A percentile compares a stretch with the other conserved stretches of the same genome.
Evolutionary conservation across 2,888 invertebrate genomes (phyloP).

Genomic region (Onchidella celtica): DNA sequence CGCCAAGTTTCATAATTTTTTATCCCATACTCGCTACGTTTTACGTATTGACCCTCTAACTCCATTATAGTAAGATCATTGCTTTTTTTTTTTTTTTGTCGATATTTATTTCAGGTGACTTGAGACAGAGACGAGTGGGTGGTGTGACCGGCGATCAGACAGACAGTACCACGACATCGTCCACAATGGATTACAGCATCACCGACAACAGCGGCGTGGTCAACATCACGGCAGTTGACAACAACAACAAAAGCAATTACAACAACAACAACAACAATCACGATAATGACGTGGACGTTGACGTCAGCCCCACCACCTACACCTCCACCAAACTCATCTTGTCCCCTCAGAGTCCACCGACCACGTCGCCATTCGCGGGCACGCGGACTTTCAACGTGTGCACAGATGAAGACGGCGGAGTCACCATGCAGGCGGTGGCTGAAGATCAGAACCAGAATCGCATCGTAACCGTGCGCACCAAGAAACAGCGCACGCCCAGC

Average conservation of each 20-base stretch:
- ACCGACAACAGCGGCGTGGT: background rate
- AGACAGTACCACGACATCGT: background rate
- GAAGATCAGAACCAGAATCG: constrained; percentile 62
- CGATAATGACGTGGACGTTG: background rate
- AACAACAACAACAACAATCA: background rate
- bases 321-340: background rate
- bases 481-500: constrained; percentile 64
- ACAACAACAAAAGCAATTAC: background rate
- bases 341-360: background rate
- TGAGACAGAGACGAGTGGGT: background rate
- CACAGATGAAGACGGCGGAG: constrained; percentile 67
- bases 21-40: no score
- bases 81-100: no score
- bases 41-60: no score
- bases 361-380: background rate
- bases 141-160: background rate
- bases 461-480: constrained; percentile 66
- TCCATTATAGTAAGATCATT: no score
- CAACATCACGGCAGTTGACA: background rate
- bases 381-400: constrained; percentile 62
- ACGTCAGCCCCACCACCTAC: background rate
- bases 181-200: background rate
- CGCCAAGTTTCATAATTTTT: no score
- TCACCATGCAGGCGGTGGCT: constrained; percentile 59
- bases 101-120: background rate